Conservation (phyloP, 2,113 vertebrate genomes). For the Leucosticte australis region DNA sequence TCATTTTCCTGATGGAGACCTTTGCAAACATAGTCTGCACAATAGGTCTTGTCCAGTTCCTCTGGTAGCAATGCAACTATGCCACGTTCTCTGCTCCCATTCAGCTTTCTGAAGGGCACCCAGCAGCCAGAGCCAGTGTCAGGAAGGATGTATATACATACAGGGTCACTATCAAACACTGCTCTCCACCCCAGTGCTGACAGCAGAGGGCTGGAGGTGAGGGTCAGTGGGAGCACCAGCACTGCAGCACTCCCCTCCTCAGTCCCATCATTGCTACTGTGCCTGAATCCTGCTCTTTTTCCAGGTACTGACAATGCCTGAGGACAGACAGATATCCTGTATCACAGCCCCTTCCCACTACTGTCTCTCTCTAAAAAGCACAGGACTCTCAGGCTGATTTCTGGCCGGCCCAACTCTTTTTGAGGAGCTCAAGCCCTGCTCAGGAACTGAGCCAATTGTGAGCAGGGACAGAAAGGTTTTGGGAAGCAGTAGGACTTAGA, state of each 20-base stretch:
- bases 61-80: background rate
- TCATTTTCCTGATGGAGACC: background rate
- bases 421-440: background rate
- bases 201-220: background rate
- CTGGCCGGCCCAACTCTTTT: background rate
- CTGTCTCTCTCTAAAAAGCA: background rate
- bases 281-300: background rate
- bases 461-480: background rate
- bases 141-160: rapidly evolving
- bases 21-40: background rate
- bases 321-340: background rate
- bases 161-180: background rate
- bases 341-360: background rate
- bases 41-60: background rate
- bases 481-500: background rate
- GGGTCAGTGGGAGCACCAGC: background rate
- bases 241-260: background rate
- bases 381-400: background rate
- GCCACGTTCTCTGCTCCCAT: background rate
- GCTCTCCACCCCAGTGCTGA: background rate
- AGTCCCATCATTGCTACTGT: rapidly evolving
- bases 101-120: background rate
- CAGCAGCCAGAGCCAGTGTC: background rate
- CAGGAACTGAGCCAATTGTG: background rate
- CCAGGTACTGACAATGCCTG: background rate